Evolutionary conservation across 1,140 invertebrate species (phyloP).

Genomic region (Drosophila pectinifera): DNA sequence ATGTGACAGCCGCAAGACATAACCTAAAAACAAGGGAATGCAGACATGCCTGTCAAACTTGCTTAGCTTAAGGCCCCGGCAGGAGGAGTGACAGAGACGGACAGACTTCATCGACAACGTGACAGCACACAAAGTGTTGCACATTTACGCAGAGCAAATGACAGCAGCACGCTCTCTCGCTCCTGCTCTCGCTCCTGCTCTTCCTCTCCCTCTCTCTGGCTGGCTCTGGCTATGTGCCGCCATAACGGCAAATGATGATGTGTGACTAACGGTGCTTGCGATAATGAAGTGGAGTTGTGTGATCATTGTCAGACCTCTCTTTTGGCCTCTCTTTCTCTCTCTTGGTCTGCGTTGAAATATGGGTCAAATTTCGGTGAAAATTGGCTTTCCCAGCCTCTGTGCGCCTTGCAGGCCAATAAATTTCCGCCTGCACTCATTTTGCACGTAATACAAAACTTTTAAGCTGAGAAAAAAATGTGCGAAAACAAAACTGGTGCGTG

Average conservation of each 20-base stretch:
- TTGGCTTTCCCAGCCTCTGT: conserved; percentile 19
- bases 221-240: conserved; percentile 41
- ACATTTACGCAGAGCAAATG: conserved; percentile 42
- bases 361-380: conserved; percentile 67
- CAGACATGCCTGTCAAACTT: conserved; percentile 10
- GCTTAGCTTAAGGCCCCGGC: not conserved
- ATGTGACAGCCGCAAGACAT: conserved; percentile 4
- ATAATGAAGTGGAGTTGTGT: conserved; percentile 22
- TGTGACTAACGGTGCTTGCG: conserved; percentile 58
- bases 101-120: conserved; percentile 25
- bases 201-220: not conserved
- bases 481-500: conserved; percentile 63
- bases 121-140: conserved; percentile 46
- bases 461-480: conserved; percentile 49
- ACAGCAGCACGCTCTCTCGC: conserved; percentile 22
- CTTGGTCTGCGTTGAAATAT: conserved; percentile 64
- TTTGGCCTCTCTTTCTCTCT: conserved; percentile 9
- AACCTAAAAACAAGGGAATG: conserved; percentile 13
- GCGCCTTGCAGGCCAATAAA: conserved; percentile 54
- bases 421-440: conserved; percentile 66
- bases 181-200: not conserved
- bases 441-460: conserved; percentile 74
- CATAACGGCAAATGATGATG: conserved; percentile 72
- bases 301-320: conserved; percentile 47
- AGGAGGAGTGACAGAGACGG: conserved; percentile 9